Evolutionary conservation across 2,888 invertebrate genomes (phyloP), one percentile per base, ranked within the genome.

Genomic region (Tenthredo distinguenda): DNA sequence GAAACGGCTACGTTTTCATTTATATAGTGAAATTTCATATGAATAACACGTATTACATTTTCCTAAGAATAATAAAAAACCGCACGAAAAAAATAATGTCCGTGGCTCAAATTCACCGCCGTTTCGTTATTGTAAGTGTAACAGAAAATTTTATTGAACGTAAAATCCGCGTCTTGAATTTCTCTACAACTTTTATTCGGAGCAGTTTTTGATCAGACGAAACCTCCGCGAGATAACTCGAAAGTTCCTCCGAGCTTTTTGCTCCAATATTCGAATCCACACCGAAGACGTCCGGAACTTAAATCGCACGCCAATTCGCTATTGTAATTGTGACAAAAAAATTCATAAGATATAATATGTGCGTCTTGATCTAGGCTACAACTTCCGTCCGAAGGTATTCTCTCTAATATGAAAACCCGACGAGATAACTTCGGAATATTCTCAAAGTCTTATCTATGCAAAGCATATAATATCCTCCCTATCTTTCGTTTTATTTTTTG

Each of bases 1-100:
- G 15, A 43, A 74, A 74, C 47, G 21, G 43, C 74, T 26, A 40
- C 40, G 43, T 43, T 43, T 74, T 74, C 43, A 74, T 74, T 74
- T 74, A 43, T 74, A 43, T 21, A 74, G 21, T n/a, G 18, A 34
- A 68, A 34, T 68, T 31, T 68, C 34, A 34, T 43, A 21, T 72
- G 43, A 43, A 43, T 18, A 43, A 40, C 74, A 26, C 40, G 74
- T 3, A 43, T 68, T 18, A 68, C 18, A 34, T 34, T 68, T 68
- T 15, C 43, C 21, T 47, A 74, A 74, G 74, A 68, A 68, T 74
- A 43, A 74, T 74, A 43, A 72, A 4, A 50, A 50, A 65, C 4
- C 15, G 21, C 65, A 31, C 34, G 12, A 10, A 26, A 21, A n/a
- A 7, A n/a, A 7, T 0, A 55, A 6, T 12, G 2, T 10, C 3